Evolutionary conservation across 2,113 vertebrate genomes (phyloP), one percentile per base, ranked within the genome.

Genomic region (Sinocyclocheilus maitianheensis): DNA sequence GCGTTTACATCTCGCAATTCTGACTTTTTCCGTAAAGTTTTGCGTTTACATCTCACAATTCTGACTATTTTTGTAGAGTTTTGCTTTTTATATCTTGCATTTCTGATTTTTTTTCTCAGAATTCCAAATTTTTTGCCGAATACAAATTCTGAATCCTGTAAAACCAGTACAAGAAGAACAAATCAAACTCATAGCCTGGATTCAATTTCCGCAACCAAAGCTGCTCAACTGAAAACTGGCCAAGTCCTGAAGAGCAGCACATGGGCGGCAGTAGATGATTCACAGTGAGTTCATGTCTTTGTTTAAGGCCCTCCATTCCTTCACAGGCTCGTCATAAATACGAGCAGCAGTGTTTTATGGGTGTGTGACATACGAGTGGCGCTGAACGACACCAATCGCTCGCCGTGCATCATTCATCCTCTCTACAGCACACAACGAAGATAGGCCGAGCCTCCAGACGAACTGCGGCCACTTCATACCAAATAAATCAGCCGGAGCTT

Each of bases 401-500:
- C 22, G 13, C 48, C 1, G 1, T 30, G 18, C 75, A 77, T 77
- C 26, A 53, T 53, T 77, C 46, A 77, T 53, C 24, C 75, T 34
- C 48, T 77, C 48, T 55, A 77, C n/a, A 77, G n/a, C 20, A 2
- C 20, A 62, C 58, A 62, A 62, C 14, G 55, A 58, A n/a, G 55
- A 12, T 37, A 0, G 34, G 77, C 18, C 55, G 30, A 40, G 77
- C 53, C 53, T 78, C 53, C 20, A 34, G 37, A 78, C 16, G 14
- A 60, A 58, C 53, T 43, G 43, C 43, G 43, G 43, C 43, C 2
- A 0, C 53, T 67, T 84, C 37, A 16, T 46, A 82, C 16, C 16
- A 34, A 18, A 84, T 88, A 88, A 88, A 88, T 81, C 85, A 84
- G 51, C 16, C 12, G n/a, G 34, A 18, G 37, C 79, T 90, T 91